Base-by-base conservation (phyloP, 2,113 vertebrate species). In the Lepisosteus osseus region DNA sequence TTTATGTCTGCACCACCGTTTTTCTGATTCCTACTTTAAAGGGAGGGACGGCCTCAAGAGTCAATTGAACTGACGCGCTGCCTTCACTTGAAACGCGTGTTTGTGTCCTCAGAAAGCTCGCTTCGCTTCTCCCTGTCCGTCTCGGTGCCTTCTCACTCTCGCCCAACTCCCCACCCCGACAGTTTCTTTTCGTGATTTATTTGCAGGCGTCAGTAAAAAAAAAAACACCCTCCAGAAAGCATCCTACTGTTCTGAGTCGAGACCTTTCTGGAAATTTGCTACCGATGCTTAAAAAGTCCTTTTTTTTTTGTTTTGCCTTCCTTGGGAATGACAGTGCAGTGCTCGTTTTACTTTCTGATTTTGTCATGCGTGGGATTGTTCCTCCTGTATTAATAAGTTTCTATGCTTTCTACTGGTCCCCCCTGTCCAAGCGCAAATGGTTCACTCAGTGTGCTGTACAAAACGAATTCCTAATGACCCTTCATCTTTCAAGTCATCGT, bases 381-480 rank as follows among this genome's bases (percentile, higher is more conserved):
- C 47, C 5, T 51, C 5, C 47, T 6, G 47, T 54, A 44, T 61
- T 7, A 63, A 70, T 8, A 73, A 68, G 29, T 14, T 29, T 63
- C n/a, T 67, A 57, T 62, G 57, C 61, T 29, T 29, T 64, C 59
- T 13, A 61, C 14, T 17, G 15, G 41, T 65, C 62, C 62, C 29
- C 3, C 17, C 29, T 70, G 65, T 71, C 78, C 77, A 68, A 72
- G 72, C 72, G 74, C 54, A 74, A 78, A 62, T 68, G 62, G 78
- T 79, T 75, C 74, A 83, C 69, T 81, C 87, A 85, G 91, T 93
- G 90, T 96, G 94, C 95, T 93, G 92, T 93, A 93, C 92, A 92
- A 80, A 83, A 84, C 75, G 68, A 85, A 79, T 87, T 77, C 88
- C 91, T 86, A 87, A 83, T 85, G 88, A 88, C 83, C 85, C 88